Evolutionary conservation across 2,888 invertebrate species (phyloP), one percentile per base, ranked within the genome.

Genomic region (Aquatica leii): DNA sequence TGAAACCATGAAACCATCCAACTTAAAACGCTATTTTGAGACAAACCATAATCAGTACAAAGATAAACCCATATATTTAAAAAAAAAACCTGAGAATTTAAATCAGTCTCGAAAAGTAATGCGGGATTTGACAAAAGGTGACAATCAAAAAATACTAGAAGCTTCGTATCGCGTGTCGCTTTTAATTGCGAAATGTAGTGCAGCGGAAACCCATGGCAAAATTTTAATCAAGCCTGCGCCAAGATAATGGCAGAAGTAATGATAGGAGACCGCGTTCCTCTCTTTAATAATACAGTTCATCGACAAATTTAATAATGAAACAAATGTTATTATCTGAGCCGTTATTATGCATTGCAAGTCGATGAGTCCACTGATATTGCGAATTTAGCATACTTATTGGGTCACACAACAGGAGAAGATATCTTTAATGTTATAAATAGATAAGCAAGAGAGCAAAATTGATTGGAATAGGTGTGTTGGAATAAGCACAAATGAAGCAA

Each of bases 401-500:
- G 20, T 15, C 17, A n/a, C 51, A 51, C 12, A 21, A 4, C 51
- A 51, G 51, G 21, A 21, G 34, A 51, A 51, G 35, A 51, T 11
- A 51, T 51, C 21, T 24, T n/a, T 34, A 14, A 34, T 21, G 51
- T 12, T 14, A n/a, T 51, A n/a, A 37, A 37, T 37, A 37, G 12
- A n/a, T 55, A 55, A 46, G 55, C 46, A 55, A 37, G 54, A 54
- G 14, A 54, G 41, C 54, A 54, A 43, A 55, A 55, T 46, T 55
- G 55, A 55, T 55, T 46, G 55, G 55, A 43, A 37, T 37, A 37
- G 37, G 12, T 43, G 41, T 43, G 55, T 55, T 46, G 24, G 14
- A 55, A 55, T 55, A 55, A 46, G 55, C 54, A 54, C 54, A 54
- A 41, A 54, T 54, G 41, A 14, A 54, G 11, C 8, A 37, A 37